Base-by-base conservation (phyloP, 2,113 vertebrate genomes). In the Dipodomys ordii region DNA sequence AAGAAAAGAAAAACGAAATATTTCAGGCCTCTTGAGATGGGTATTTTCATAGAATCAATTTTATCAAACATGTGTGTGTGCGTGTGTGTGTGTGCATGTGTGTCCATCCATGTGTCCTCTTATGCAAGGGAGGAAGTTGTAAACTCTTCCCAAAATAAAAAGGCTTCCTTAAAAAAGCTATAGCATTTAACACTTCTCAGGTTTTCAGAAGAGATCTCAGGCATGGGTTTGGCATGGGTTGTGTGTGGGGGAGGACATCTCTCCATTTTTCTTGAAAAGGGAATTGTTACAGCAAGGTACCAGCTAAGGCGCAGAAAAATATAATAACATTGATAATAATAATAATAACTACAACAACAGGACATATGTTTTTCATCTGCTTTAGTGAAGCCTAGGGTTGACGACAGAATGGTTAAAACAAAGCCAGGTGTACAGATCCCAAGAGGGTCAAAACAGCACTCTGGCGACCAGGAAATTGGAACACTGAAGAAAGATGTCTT, bases 101-200 rank as follows among this genome's bases (percentile, higher is more conserved):
- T 57, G 53, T 57, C 53, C 53, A 18, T 57, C 8, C 12, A 3
- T 3, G 9, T 32, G 76, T 94, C 9, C 32, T 57, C 78, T 76
- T 20, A 18, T 4, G 22, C 64, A 57, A 8, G 12, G 6, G 16
- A 65, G 11, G 39, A 78, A 93, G 35, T 83, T 86, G 67, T 71
- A 18, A 44, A 62, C 39, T 76, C 18, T 93, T 25, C 69, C 82
- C 44, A 78, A 92, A 86, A 57, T 77, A 78, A 67, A 87, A 4
- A 77, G 3, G 3, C 53, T 67, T 60, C 27, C 46, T 60, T 93
- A 86, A 44, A 64, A 32, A 88, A 72, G 62, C 27, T 32, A 18
- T 77, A 44, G 6, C 82, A 91, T 32, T 93, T 69, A 77, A 62
- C 32, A 71, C 44, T 88, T 88, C 30, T 92, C 13, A 69, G 53